Conservation (phyloP, 2,888 invertebrate species). For the Orthosia incerta region DNA sequence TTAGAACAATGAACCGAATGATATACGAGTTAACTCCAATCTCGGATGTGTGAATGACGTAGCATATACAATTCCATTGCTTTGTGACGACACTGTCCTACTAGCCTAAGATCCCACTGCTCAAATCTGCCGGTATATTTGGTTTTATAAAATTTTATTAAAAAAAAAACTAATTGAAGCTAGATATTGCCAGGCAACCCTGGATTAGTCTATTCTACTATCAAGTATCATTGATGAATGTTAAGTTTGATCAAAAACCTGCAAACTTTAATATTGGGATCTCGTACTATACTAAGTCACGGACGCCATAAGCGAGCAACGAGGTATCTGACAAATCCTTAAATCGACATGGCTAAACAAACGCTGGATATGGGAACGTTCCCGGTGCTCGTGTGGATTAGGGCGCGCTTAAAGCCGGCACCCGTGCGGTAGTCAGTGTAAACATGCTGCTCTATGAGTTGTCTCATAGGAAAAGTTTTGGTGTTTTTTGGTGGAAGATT, state of each 20-base stretch:
- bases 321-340: slow-evolving; percentile 69
- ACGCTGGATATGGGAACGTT: slow-evolving; percentile 70
- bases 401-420: slow-evolving; percentile 68
- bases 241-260: too few species aligned
- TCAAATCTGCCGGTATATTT: too few species aligned
- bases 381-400: slow-evolving; percentile 74
- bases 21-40: slow-evolving; percentile 18
- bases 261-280: too few species aligned
- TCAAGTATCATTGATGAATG: too few species aligned
- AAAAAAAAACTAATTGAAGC: too few species aligned
- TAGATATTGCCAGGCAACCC: too few species aligned
- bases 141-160: too few species aligned
- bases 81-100: slow-evolving; percentile 22
- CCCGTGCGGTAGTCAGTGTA: slow-evolving; percentile 79
- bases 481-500: slow-evolving; percentile 3
- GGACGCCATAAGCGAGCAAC: slow-evolving; percentile 42
- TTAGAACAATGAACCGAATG: slow-evolving; percentile 41
- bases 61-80: slow-evolving; percentile 38
- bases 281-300: background rate
- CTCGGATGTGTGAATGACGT: slow-evolving; percentile 45
- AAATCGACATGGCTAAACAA: slow-evolving; percentile 75
- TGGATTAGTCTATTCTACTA: too few species aligned
- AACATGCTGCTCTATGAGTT: slow-evolving; percentile 66
- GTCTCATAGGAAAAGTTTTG: slow-evolving; percentile 3
- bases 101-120: background rate